Evolutionary conservation across 2,797 vertebrate genomes (phyloP), one percentile per base, ranked within the genome.

Genomic region (Distichodus sexfasciatus): DNA sequence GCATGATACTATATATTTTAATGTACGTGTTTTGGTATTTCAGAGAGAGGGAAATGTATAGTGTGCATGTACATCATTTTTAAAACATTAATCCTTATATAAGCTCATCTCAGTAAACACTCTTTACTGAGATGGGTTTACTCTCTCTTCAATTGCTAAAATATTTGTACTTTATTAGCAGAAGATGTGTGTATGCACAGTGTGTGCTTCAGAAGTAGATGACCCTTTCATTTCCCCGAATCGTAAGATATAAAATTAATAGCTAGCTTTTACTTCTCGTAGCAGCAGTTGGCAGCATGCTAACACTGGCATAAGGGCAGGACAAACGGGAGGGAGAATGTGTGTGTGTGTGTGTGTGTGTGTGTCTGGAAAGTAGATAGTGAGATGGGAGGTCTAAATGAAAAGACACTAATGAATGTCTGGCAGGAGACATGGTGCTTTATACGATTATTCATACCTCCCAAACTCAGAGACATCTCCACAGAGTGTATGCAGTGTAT

Each of bases 381-480:
- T 9, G 29, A n/a, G 14, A 21, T 47, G 33, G 46, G 58, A 48
- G 1, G 44, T 53, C 40, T 61, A 29, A 28, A 69, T 38, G 47
- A 71, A 63, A 47, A 43, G 50, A 64, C 31, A 55, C 40, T 47
- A 70, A 62, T 70, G 68, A 71, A 71, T 64, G 50, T 61, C 35
- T 71, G 69, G 69, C 69, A 55, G 11, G 4, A 38, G 15, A 47
- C 33, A 31, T 41, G 47, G 23, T 40, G 40, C 31, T 35, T 64
- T 58, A 58, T 24, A 35, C 23, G 41, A 71, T 71, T 71, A 29
- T 71, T 46, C 36, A 43, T 46, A 53, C 35, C 36, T 51, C 57
- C 24, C 43, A 14, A 57, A 5, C 43, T 21, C 21, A 55, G 17
- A 2, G 24, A 4, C 38, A 33, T 8, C 12, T 46, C 19, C 17